Evolutionary conservation across 2,797 vertebrate species (phyloP), one percentile per base, ranked within the genome.

Genomic region (Fundulus diaphanus): DNA sequence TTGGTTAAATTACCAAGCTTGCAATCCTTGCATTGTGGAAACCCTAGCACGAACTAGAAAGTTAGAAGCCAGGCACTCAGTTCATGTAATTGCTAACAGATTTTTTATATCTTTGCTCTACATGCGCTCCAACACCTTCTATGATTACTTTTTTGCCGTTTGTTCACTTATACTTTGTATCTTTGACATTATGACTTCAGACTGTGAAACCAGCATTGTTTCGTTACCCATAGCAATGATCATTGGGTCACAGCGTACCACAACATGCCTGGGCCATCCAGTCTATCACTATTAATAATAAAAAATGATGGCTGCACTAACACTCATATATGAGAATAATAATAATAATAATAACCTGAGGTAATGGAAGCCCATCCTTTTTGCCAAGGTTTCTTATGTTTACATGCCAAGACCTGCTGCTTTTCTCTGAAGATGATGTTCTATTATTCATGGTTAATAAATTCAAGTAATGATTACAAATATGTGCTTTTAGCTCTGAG

Each of bases 181-280:
- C 27, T 67, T 67, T 16, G 6, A 42, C 24, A 70, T 70, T 48
- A 61, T 59, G 79, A 18, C 66, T 82, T 35, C 72, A 72, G 51
- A 83, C 72, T 73, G 2, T 24, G 52, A 76, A 86, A 87, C 80
- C 74, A 69, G 40, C 56, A 27, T 44, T 37, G 35, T 74, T 42
- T 40, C 22, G 29, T 9, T 5, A 0, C 12, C 15, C 24, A 29
- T 67, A 18, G 31, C 31, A 56, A 51, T 31, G 11, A 49, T 4
- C 29, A 57, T 35, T 44, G 12, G 68, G n/a, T 44, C 12, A 35
- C 66, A 61, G 35, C 11, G 6, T 46, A 31, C 15, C 51, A 49
- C 56, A 54, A 46, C 37, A 52, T 54, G 46, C 2, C 48, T 37
- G 22, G 40, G 42, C 42, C 24, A 37, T 42, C 31, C 8, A 48